These are phyloP conservation scores for Ianthella basta DNA, from an alignment of 37 sponge, comb jelly and placozoan species.

Conservation along the genomic window DNA sequence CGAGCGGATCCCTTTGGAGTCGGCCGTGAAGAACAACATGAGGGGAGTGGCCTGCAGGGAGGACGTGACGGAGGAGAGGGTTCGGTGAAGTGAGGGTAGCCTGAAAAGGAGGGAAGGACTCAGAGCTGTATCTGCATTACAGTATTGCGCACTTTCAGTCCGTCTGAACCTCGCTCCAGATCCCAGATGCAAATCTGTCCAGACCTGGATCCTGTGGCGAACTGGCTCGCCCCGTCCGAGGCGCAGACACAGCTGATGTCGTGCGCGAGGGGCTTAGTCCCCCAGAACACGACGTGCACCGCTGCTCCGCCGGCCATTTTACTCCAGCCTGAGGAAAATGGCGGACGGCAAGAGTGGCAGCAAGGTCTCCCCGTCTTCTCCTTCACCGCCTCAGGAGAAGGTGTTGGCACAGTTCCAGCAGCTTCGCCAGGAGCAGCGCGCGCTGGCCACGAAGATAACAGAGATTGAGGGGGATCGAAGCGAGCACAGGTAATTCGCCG, in stretches of 20 bases:
- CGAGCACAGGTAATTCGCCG: conserved; percentile 75
- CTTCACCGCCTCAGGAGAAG: conserved; percentile 35
- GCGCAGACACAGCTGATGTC: conserved; percentile 68
- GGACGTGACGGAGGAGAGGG: neutral
- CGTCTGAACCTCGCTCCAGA: conserved; percentile 51
- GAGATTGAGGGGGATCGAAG: conserved; percentile 89
- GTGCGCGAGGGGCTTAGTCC: conserved; percentile 71
- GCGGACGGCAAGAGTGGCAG: neutral
- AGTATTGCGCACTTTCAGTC: conserved; percentile 33
- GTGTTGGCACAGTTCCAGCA: conserved; percentile 78
- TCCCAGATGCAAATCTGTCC: conserved; percentile 89
- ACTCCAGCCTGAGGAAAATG: neutral
- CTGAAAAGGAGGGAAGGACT: neutral
- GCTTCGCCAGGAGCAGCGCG: conserved; percentile 83
- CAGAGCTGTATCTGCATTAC: neutral
- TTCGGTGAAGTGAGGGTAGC: neutral
- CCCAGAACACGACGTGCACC: conserved; percentile 93
- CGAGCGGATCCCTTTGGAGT: neutral
- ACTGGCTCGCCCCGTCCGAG: conserved; percentile 49
- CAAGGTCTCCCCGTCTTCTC: too few relatives aligned
- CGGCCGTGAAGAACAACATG: conserved; percentile 6
- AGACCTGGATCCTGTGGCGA: conserved; percentile 78
- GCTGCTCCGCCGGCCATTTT: conserved; percentile 25
- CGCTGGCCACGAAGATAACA: conserved; percentile 80
- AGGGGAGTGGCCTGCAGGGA: neutral